These are phyloP conservation scores for Nymphalis c-album DNA, from an alignment of 2,888 invertebrate species.

Conservation along the genomic window DNA sequence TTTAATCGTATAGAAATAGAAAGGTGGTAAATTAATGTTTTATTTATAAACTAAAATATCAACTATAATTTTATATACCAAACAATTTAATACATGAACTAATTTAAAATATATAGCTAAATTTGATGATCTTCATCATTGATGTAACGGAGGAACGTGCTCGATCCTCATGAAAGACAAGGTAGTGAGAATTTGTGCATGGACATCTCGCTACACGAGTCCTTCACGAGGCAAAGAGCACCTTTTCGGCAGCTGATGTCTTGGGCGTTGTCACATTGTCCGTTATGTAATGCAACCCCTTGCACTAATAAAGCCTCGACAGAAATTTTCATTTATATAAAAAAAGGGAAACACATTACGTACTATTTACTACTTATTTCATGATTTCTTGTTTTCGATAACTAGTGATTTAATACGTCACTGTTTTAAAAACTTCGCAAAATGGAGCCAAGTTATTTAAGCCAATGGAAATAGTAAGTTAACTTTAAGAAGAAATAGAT, in stretches of 20 bases:
- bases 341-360: no score
- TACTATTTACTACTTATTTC: no score
- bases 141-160: conserved; percentile 51
- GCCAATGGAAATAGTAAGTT: no score
- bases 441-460: no score
- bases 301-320: no score
- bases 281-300: neutral
- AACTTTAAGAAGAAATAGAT: no score
- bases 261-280: conserved; percentile 12
- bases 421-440: no score
- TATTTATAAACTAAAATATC: neutral
- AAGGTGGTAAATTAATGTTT: neutral
- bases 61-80: neutral
- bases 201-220: conserved; percentile 99
- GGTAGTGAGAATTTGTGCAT: conserved; percentile 92
- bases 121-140: conserved; percentile 20
- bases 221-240: conserved; percentile 90
- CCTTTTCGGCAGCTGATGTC: conserved; percentile 17
- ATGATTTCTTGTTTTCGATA: no score
- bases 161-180: conserved; percentile 96
- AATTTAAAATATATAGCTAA: neutral
- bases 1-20: no score
- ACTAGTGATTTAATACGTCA: no score
- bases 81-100: no score
- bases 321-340: no score